Conservation (phyloP, 2,113 vertebrate genomes). For the Spea bombifrons region DNA sequence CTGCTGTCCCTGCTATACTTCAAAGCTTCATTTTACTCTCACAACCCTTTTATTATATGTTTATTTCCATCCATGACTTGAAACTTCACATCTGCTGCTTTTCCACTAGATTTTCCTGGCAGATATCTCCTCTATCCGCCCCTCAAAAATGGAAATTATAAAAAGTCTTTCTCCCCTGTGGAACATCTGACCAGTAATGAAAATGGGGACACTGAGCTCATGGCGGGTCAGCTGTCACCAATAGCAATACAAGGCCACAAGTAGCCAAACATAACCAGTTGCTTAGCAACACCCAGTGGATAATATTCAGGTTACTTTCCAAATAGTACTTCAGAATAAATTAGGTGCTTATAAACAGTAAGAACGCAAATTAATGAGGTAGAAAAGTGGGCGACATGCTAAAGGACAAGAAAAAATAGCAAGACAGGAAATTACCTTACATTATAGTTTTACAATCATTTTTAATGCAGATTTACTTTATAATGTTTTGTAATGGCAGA, state of each 20-base stretch:
- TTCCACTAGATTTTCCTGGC: conserved; percentile 15
- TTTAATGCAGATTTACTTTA: too few relatives aligned
- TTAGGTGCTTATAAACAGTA: not conserved
- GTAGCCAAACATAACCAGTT: not conserved
- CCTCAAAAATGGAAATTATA: not conserved
- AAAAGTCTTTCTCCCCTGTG: not conserved
- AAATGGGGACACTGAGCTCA: not conserved
- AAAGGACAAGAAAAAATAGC: not conserved
- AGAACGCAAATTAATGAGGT: not conserved
- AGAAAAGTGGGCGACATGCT: not conserved
- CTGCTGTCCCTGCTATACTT: too few relatives aligned
- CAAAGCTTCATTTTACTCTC: too few relatives aligned
- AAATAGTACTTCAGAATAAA: conserved; percentile 1
- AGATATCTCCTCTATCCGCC: not conserved
- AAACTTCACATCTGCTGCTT: not conserved
- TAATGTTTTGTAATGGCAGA: too few relatives aligned
- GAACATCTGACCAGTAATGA: conserved; percentile 10
- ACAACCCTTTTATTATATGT: too few relatives aligned
- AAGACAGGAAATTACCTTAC: not conserved
- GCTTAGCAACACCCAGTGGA: conserved; percentile 15
- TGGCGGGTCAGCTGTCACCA: not conserved
- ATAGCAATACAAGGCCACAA: not conserved
- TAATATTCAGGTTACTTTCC: not conserved
- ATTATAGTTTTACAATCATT: not conserved
- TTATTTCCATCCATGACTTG: too few relatives aligned